Conservation (phyloP, 2,113 vertebrate species). For the Colaptes auratus region DNA sequence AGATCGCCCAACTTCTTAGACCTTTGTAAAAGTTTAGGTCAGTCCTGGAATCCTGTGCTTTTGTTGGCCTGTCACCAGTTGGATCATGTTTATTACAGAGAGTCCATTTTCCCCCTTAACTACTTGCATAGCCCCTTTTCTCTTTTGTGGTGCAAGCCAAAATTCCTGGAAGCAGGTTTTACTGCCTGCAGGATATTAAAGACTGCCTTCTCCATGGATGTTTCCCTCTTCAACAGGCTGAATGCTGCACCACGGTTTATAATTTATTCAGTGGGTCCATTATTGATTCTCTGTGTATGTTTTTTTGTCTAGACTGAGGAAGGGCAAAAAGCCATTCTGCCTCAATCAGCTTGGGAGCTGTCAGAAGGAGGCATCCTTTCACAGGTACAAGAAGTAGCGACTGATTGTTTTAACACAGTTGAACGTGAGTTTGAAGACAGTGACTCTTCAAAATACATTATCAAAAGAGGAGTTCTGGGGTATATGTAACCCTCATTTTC, state of each 20-base stretch:
- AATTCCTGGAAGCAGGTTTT: conserved; percentile 34
- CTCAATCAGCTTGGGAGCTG: conserved; percentile 41
- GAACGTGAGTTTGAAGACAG: conserved; percentile 67
- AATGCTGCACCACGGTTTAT: background rate
- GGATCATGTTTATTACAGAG: background rate
- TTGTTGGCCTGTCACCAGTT: conserved; percentile 58
- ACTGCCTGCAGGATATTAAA: background rate
- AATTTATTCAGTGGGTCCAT: background rate
- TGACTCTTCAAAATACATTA: conserved; percentile 40
- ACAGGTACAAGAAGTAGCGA: conserved; percentile 53
- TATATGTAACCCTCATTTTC: conserved; percentile 64
- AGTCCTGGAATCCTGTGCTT: conserved; percentile 27
- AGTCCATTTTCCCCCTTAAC: background rate
- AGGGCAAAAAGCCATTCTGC: conserved; percentile 57
- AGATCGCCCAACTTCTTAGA: background rate
- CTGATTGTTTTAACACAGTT: conserved; percentile 52
- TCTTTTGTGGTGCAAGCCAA: conserved; percentile 25
- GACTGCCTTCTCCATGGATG: background rate
- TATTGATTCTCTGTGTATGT: conserved; percentile 39
- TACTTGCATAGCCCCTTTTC: conserved; percentile 22
- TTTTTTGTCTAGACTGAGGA: conserved; percentile 71
- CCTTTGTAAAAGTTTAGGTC: background rate
- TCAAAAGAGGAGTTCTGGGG: conserved; percentile 74
- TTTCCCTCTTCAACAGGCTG: background rate
- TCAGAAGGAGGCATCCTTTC: conserved; percentile 62